Evolutionary conservation across 37 sponge, comb jelly and placozoan genomes (phyloP).

Genomic region (Trichoplax adhaerens): DNA sequence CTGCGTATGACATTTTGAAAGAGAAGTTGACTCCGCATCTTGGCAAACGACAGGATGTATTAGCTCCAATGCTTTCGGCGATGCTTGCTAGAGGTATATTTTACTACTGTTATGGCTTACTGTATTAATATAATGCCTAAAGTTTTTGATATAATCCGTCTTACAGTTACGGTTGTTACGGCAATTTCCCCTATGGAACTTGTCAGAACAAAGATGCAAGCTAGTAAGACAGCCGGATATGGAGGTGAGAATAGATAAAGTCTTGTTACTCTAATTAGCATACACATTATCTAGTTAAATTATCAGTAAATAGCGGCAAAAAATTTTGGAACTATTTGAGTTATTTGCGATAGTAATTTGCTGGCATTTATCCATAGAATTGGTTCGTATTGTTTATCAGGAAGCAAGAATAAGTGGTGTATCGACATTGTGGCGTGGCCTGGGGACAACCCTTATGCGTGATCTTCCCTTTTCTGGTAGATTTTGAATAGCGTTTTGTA

Average conservation of each 20-base stretch:
- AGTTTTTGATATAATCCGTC: too few relatives aligned
- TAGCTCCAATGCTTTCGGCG: too few relatives aligned
- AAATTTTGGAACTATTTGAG: not conserved
- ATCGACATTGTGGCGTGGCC: conserved; percentile 63
- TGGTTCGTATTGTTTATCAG: conserved; percentile 15
- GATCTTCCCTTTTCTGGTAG: conserved; percentile 72
- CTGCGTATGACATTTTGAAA: conserved; percentile 61
- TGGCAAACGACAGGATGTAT: too few relatives aligned
- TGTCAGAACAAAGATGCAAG: conserved; percentile 76
- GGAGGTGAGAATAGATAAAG: not conserved
- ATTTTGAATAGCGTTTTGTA: too few relatives aligned
- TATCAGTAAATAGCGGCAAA: not conserved
- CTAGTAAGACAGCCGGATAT: conserved; percentile 28
- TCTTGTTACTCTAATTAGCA: too few relatives aligned
- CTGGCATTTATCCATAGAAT: conserved; percentile 1
- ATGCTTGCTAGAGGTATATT: too few relatives aligned
- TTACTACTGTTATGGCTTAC: too few relatives aligned
- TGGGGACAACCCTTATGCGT: conserved; percentile 53
- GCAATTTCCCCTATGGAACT: conserved; percentile 66
- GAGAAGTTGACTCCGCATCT: conserved; percentile 1
- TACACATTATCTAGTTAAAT: not conserved
- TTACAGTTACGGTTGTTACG: conserved; percentile 20
- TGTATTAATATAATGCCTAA: too few relatives aligned
- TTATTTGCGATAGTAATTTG: not conserved
- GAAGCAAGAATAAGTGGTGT: conserved; percentile 42